A percentile compares a stretch with the other conserved stretches of the same genome.
These are phyloP conservation scores for Cryptotis parvus DNA, from an alignment of 2,113 vertebrate genomes.

Conservation along the genomic window DNA sequence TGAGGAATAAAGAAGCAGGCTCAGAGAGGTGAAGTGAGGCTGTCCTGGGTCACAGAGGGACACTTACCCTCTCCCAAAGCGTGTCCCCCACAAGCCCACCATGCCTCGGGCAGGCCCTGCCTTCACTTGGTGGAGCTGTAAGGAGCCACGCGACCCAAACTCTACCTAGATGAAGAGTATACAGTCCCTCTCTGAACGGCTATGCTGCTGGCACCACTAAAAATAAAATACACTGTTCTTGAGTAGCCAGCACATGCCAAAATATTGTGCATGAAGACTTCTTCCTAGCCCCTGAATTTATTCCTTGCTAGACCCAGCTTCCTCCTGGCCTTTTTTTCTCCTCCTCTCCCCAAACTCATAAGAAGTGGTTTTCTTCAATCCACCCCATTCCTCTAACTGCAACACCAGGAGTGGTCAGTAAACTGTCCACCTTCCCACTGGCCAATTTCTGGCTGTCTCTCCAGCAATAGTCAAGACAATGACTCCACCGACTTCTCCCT, in stretches of 20 bases:
- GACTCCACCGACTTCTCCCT: not conserved
- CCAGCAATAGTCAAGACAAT: not conserved
- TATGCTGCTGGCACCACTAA: not conserved
- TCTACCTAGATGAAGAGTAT: not conserved
- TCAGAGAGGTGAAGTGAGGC: conserved; percentile 49
- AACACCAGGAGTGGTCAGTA: not conserved
- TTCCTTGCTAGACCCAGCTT: not conserved
- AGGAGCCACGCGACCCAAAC: not conserved
- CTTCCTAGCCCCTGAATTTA: not conserved
- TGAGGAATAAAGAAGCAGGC: conserved; percentile 56
- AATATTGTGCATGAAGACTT: not conserved
- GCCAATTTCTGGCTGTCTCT: not conserved
- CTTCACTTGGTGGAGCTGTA: not conserved
- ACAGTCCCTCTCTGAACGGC: not conserved
- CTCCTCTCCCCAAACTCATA: not conserved
- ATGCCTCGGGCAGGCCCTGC: not conserved
- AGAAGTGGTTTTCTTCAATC: not conserved
- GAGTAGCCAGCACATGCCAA: not conserved
- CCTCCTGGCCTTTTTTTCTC: not conserved
- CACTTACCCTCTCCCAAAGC: not conserved
- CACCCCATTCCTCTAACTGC: not conserved
- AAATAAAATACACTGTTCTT: not conserved
- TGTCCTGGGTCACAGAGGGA: not conserved
- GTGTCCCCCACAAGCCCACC: too few species aligned
- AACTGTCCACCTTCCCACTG: not conserved